Evolutionary conservation across 1,140 invertebrate genomes (phyloP), one percentile per base, ranked within the genome.

Genomic region (Chelonus insularis): DNA sequence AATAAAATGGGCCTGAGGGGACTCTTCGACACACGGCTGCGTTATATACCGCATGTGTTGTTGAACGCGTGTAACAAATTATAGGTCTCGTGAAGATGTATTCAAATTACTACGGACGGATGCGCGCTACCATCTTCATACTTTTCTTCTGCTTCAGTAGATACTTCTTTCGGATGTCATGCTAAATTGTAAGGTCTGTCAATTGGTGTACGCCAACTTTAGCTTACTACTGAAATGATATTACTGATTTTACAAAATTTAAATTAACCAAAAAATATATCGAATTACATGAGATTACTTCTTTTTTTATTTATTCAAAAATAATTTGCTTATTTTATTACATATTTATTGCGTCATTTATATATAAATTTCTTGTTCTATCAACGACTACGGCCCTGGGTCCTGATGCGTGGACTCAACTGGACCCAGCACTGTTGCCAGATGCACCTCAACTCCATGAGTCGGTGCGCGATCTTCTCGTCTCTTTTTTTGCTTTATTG

Each of bases 361-460:
- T n/a, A n/a, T n/a, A n/a, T n/a, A n/a, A n/a, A n/a, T n/a, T n/a
- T n/a, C n/a, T n/a, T n/a, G 11, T 9, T 39, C 37, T 39, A 39
- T 41, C 25, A 34, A 45, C 47, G 41, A 12, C 29, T 64, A 64
- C 62, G 57, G 62, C 57, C 57, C 62, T 64, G 62, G 32, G 14
- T 12, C 37, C 23, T 55, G 54, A 11, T 34, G 36, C 23, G 60
- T 23, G 41, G 43, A 45, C 68, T 71, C 68, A 69, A 68, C 64
- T 71, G 69, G 69, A 69, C 58, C 63, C 65, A 62, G 64, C 73
- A 72, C 68, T 73, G 73, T 75, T 75, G 72, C 73, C 73, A 75
- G 68, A 73, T 66, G 68, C 71, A 70, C n/a, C 63, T 64, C 56
- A 8, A 7, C 14, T n/a, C 23, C 48, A 16, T 36, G 14, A 25